Conservation (phyloP, 2,113 vertebrate genomes). For the Formicarius rufipectus region DNA sequence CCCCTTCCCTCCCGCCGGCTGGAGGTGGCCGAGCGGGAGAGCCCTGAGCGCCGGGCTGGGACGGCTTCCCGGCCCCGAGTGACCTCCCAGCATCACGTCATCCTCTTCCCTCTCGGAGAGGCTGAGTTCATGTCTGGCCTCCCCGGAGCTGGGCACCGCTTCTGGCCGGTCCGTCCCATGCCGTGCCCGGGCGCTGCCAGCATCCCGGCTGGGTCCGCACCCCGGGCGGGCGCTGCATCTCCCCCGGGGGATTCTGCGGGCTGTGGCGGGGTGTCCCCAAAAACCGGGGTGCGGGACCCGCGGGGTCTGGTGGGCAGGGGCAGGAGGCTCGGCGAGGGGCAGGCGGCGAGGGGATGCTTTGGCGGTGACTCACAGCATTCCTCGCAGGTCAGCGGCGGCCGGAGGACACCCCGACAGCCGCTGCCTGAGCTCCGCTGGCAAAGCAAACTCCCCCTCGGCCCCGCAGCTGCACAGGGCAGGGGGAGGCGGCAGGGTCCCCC, state of each 20-base stretch:
- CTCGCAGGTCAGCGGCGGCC: background rate
- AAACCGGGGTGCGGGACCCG: rapidly evolving
- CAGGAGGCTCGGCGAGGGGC: background rate
- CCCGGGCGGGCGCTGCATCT: rapidly evolving
- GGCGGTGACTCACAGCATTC: slow-evolving; percentile 45
- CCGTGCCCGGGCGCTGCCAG: rapidly evolving
- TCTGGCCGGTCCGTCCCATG: background rate
- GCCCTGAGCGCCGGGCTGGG: background rate
- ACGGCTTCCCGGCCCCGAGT: background rate
- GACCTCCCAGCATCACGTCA: background rate
- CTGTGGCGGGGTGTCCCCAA: background rate
- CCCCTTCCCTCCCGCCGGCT: background rate
- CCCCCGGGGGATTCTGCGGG: rapidly evolving
- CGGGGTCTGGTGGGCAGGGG: too few species aligned
- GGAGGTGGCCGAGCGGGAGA: background rate
- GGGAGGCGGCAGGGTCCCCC: background rate
- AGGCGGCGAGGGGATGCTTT: background rate
- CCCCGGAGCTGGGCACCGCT: background rate
- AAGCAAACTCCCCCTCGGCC: background rate
- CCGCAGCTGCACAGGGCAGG: rapidly evolving
- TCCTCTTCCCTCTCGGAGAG: background rate
- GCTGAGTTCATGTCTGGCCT: slow-evolving; percentile 43
- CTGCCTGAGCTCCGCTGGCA: background rate
- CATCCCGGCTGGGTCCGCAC: rapidly evolving
- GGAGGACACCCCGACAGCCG: background rate